Conservation (phyloP, 1,140 invertebrate species). For the Drosophila mauritiana region DNA sequence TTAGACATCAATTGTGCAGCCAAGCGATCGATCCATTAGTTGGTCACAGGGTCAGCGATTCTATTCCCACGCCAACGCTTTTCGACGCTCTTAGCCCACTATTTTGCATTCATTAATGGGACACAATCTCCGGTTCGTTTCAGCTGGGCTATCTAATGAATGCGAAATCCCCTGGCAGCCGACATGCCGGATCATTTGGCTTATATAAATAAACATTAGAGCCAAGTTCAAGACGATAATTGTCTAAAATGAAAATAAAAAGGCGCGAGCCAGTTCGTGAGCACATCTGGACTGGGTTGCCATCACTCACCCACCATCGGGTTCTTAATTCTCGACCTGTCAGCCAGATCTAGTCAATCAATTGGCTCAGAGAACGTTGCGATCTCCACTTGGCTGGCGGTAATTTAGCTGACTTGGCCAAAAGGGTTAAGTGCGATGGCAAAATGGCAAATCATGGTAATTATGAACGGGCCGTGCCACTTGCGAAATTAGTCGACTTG, state of each 20-base stretch:
- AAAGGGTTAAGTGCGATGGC: slow-evolving; percentile 64
- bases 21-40: slow-evolving; percentile 50
- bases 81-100: slow-evolving; percentile 8
- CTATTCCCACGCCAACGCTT: slow-evolving; percentile 63
- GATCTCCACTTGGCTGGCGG: slow-evolving; percentile 27
- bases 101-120: slow-evolving; percentile 52
- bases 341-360: slow-evolving; percentile 42
- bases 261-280: slow-evolving; percentile 53
- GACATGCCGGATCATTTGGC: slow-evolving; percentile 46
- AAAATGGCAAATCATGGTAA: slow-evolving; percentile 74
- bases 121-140: slow-evolving; percentile 47
- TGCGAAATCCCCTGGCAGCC: slow-evolving; percentile 16
- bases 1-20: slow-evolving; percentile 75
- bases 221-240: slow-evolving; percentile 59
- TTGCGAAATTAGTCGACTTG: slow-evolving; percentile 68
- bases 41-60: slow-evolving; percentile 48
- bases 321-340: slow-evolving; percentile 17
- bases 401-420: slow-evolving; percentile 34
- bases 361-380: slow-evolving; percentile 30
- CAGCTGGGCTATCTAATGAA: slow-evolving; percentile 41
- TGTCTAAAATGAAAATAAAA: slow-evolving; percentile 28
- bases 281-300: slow-evolving; percentile 39
- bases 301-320: slow-evolving; percentile 5
- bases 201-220: slow-evolving; percentile 67
- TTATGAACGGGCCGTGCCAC: slow-evolving; percentile 60